Base-by-base conservation (phyloP, 2,113 vertebrate species). In the Phylloscopus trochiloides region DNA sequence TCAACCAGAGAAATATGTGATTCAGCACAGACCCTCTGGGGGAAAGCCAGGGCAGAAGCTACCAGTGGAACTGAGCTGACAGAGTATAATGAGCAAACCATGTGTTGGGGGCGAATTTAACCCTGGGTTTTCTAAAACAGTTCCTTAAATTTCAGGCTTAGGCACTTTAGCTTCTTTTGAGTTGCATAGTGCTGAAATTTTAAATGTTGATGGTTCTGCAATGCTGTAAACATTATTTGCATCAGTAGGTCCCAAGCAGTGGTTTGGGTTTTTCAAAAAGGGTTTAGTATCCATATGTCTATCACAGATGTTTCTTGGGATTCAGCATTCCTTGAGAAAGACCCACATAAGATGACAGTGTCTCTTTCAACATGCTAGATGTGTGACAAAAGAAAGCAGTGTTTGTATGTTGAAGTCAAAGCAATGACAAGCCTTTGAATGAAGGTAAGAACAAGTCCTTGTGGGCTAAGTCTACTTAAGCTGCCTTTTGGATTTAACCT, bases 401-500 rank as follows among this genome's bases (percentile, higher is more conserved):
- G 38, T 94, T 92, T 93, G 57, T 92, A 84, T 80, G 51, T 58
- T 72, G 91, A 63, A 94, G 68, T 90, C 88, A 94, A 96, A 90
- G 58, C 70, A 92, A 66, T 55, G 73, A 80, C 65, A 86, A 87
- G 20, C 50, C 59, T 86, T 94, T 92, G 55, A 90, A 75, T 32
- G 67, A 94, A 94, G 73, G 94, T 76, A 88, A 94, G 80, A 76
- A 89, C 29, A 24, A 84, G 83, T 79, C 63, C 65, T 94, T 85
- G 61, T 9, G 17, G 57, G 59, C 24, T 68, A 95, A 94, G 83
- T 70, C 73, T 96, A 25, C 80, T 86, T 80, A 73, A 94, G 84
- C 71, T 87, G 70, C 85, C 90, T 97, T 93, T 94, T 88, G 88
- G 82, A 90, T 97, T 96, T 97, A 93, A 95, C 43, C 79, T 45